Evolutionary conservation across 2,888 invertebrate genomes (phyloP).

Genomic region (Odontocolon sp.): DNA sequence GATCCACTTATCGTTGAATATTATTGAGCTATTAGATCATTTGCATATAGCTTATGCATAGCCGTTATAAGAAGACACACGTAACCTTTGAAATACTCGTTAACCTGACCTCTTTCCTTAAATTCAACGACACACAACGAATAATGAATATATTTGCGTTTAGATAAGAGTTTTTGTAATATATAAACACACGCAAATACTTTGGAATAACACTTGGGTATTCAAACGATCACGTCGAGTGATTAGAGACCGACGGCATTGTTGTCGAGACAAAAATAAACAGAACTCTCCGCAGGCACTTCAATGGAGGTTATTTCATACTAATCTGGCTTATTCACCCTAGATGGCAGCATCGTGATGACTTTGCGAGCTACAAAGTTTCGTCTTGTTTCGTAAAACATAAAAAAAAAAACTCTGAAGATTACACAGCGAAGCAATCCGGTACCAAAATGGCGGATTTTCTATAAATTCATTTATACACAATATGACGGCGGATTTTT

Average conservation of each 20-base stretch:
- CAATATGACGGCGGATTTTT: too few relatives aligned
- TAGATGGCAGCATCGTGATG: slow-evolving; percentile 54
- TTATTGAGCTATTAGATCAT: slow-evolving; percentile 43
- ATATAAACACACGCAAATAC: not conserved
- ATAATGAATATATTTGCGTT: not conserved
- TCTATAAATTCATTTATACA: too few relatives aligned
- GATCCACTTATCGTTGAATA: slow-evolving; percentile 55
- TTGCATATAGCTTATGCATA: slow-evolving; percentile 30
- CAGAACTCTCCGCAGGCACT: slow-evolving; percentile 42
- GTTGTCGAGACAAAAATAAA: slow-evolving; percentile 59
- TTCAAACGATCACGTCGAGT: slow-evolving; percentile 32
- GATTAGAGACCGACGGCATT: slow-evolving; percentile 51
- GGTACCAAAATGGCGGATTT: not conserved
- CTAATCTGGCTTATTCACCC: not conserved
- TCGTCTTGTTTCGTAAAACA: not conserved
- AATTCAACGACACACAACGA: not conserved
- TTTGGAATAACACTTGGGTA: slow-evolving; percentile 3
- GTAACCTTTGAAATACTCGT: slow-evolving; percentile 31
- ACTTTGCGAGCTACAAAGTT: not conserved
- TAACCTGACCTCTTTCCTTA: slow-evolving; percentile 1
- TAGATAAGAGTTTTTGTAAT: slow-evolving; percentile 6
- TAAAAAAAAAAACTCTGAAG: not conserved
- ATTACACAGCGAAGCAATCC: not conserved
- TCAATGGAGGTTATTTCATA: slow-evolving; percentile 18
- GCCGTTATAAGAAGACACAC: too few relatives aligned